These are phyloP conservation scores for Diplazon laetatorius DNA, from an alignment of 2,888 invertebrate species.

Conservation along the genomic window DNA sequence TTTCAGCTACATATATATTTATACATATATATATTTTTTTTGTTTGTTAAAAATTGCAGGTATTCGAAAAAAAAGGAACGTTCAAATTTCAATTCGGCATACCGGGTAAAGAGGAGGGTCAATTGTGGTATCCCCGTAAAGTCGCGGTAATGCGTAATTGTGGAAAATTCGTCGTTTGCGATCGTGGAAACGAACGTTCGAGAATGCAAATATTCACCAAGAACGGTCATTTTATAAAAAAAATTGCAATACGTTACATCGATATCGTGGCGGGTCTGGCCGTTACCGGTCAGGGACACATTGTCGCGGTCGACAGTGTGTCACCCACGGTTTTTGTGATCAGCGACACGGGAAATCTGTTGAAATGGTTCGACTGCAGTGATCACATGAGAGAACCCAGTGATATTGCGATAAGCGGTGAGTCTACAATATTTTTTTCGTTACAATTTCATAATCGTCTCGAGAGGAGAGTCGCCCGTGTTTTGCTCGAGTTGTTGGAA, in stretches of 20 bases:
- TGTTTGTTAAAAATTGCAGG: slow-evolving; percentile 83
- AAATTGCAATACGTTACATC: slow-evolving; percentile 95
- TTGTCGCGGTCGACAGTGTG: slow-evolving; percentile 98
- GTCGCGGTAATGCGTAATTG: slow-evolving; percentile 95
- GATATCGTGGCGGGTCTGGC: slow-evolving; percentile 97
- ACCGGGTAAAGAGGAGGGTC: slow-evolving; percentile 97
- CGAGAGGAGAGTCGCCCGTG: too few species aligned
- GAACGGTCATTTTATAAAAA: slow-evolving; percentile 97
- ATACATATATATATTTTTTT: slow-evolving; percentile 18
- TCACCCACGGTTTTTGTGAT: slow-evolving; percentile 98
- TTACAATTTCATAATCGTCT: too few species aligned
- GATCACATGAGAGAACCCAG: slow-evolving; percentile 99
- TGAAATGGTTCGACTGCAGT: slow-evolving; percentile 98
- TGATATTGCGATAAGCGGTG: slow-evolving; percentile 96
- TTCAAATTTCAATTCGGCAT: slow-evolving; percentile 97
- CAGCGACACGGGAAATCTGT: slow-evolving; percentile 94
- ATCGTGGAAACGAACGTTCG: slow-evolving; percentile 97
- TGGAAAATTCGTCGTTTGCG: slow-evolving; percentile 97
- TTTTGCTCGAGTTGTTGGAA: too few species aligned
- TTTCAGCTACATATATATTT: not conserved
- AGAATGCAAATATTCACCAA: slow-evolving; percentile 99
- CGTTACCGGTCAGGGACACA: slow-evolving; percentile 95
- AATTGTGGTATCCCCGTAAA: slow-evolving; percentile 98
- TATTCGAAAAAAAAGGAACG: slow-evolving; percentile 96
- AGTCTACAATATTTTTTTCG: too few species aligned